Evolutionary conservation across 2,113 vertebrate genomes (phyloP), one percentile per base, ranked within the genome.

Genomic region (Corythaeola cristata): DNA sequence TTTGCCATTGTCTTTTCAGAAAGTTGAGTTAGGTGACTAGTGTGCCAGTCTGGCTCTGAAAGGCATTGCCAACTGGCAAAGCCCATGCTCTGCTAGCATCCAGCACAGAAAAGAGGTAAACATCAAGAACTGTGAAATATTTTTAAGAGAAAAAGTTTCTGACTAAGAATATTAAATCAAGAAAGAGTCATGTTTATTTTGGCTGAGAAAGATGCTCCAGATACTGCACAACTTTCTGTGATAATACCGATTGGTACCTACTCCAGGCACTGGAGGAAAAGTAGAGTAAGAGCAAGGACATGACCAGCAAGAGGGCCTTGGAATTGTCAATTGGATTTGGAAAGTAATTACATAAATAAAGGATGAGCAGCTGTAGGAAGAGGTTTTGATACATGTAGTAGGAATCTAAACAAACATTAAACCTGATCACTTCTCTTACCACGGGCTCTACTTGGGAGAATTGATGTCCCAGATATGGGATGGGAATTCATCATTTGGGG

Each of bases 191-290:
- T 12, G 12, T 68, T 72, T 60, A 37, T 66, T 82, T 95, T 64
- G 66, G 4, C 49, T 86, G 35, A 72, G 45, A 47, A 91, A 58
- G 6, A 24, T 83, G 8, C 8, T 24, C 8, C 21, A 66, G 37
- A 13, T 45, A 35, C 32, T 47, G 12, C n/a, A 24, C 32, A 83
- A 22, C 14, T 41, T 83, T 49, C 56, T 77, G 26, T 66, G 63
- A 20, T 39, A 72, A 88, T 5, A 39, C 4, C 4, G 20, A 3
- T 39, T 71, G 12, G 4, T 55, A 63, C 15, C 32, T 39, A 11
- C 39, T 39, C 39, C 39, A 1, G 0, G 5, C 45, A 14, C 5
- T 27, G 26, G 1, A 21, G 26, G 8, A 39, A 26, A 71, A 63
- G 22, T 18, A 85, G 9, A 24, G 4, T 33, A 62, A 41, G n/a